Evolutionary conservation across 1,140 invertebrate genomes (phyloP).

Genomic region (Bombus impatiens): DNA sequence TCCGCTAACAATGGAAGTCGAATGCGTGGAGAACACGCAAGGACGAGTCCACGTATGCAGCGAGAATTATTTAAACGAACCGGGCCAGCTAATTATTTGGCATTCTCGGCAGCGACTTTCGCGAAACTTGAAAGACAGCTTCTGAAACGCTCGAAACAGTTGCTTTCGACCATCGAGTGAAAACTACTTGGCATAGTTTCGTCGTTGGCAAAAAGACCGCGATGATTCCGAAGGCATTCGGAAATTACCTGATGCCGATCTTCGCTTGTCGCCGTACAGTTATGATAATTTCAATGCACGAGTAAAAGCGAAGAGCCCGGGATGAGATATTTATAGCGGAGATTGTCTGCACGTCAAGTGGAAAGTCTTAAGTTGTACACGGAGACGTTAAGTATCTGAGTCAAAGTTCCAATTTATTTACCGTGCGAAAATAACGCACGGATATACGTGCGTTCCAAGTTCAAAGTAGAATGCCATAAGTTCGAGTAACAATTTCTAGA

Average conservation of each 20-base stretch:
- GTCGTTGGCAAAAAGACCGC: neutral
- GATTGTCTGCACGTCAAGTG: neutral
- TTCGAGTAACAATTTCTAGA: too few species aligned
- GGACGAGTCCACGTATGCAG: constrained; percentile 50
- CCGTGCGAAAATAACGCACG: neutral
- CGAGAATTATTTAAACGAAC: constrained; percentile 64
- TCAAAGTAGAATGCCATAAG: neutral
- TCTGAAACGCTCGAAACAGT: neutral
- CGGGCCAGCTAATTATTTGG: constrained; percentile 40
- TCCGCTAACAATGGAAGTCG: constrained; percentile 55
- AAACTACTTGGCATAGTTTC: constrained; percentile 42
- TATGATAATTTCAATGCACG: neutral
- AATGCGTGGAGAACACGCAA: constrained; percentile 50
- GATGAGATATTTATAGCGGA: neutral
- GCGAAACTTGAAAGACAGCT: constrained; percentile 11
- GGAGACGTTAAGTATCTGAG: neutral
- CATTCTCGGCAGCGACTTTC: constrained; percentile 30
- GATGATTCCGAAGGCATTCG: neutral
- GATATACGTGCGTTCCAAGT: neutral
- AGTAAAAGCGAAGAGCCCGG: neutral
- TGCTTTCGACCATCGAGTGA: constrained; percentile 36
- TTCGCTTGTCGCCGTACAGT: neutral
- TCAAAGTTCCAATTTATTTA: neutral
- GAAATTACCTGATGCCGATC: neutral
- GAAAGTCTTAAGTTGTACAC: neutral